Base-by-base conservation (phyloP, 2,888 invertebrate genomes). In the Chromoteleia sp. region DNA sequence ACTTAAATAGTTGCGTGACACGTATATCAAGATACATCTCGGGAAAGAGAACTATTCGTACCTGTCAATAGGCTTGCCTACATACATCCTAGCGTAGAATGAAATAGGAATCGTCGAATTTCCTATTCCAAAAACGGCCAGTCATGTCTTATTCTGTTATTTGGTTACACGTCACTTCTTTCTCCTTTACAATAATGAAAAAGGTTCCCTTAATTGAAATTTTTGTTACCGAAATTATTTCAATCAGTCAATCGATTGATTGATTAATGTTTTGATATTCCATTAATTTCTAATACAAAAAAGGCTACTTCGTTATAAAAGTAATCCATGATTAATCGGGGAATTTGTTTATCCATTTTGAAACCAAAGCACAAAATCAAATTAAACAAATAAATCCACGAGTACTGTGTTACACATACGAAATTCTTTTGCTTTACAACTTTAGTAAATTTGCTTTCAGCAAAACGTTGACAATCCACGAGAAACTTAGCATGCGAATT, bases 11-110 rank as follows among this genome's bases (percentile, higher is more conserved):
- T 29, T 12, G 41, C 36, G 25, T 43, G 43, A 68, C 54, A 68
- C 15, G 41, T 59, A 75, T 50, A 56, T 56, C 58, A 39, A 65
- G 67, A 75, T 59, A 33, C 33, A 58, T 14, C 54, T 52, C 19
- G 1, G 6, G 6, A 10, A 63, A 59, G 0, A 7, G 33, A 45
- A 68, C 58, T 65, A 45, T 79, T 79, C 59, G 78, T 65, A 73
- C 80, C 80, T 80, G 80, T 68, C 74, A 70, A 70, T 80, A 80
- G 61, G 68, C 74, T 74, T 74, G 74, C 80, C 70, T 80, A 63
- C 68, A 68, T 74, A 68, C 80, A 68, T 63, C 63, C 56, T 80
- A 80, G 80, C 68, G 52, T 80, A 59, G 68, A 79, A 54, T 68
- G 73, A 73, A 79, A 79, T 74, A 68, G 73, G 79, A 73, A 68